A percentile compares a stretch with the other conserved stretches of the same genome.
Evolutionary conservation across 2,113 vertebrate species (phyloP).

Genomic region (Mesitornis unicolor): DNA sequence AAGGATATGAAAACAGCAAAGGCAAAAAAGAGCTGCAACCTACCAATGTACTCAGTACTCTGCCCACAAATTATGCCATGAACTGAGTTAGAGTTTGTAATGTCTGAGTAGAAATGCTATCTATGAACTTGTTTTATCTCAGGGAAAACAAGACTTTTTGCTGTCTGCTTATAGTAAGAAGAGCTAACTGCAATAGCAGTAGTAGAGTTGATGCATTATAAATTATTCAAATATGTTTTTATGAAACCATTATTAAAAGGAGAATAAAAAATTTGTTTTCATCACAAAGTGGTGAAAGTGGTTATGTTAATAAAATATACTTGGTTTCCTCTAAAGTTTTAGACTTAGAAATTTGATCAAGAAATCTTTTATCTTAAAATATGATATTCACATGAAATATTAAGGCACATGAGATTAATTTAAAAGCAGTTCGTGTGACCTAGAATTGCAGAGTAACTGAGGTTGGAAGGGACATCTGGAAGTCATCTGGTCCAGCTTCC

Average conservation of each 20-base stretch:
- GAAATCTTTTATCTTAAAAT: not conserved
- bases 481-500: not conserved
- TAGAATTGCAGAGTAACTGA: not conserved
- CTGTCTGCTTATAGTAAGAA: not conserved
- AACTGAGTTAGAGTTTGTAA: not conserved
- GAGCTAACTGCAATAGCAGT: not conserved
- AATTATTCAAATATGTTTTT: constrained; percentile 6
- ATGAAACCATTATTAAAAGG: not conserved
- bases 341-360: not conserved
- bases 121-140: not conserved
- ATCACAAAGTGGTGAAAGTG: not conserved
- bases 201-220: not conserved
- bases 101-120: not conserved
- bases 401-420: not conserved
- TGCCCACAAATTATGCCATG: not conserved
- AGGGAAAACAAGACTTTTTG: not conserved
- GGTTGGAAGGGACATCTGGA: not conserved
- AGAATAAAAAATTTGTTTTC: not conserved
- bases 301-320: not conserved
- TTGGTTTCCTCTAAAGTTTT: not conserved
- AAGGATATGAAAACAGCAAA: not conserved
- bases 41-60: not conserved
- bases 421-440: not conserved
- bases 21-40: not conserved
- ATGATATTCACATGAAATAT: not conserved